These are phyloP conservation scores for Conistra vaccinii DNA, from an alignment of 2,888 invertebrate species.

Conservation along the genomic window DNA sequence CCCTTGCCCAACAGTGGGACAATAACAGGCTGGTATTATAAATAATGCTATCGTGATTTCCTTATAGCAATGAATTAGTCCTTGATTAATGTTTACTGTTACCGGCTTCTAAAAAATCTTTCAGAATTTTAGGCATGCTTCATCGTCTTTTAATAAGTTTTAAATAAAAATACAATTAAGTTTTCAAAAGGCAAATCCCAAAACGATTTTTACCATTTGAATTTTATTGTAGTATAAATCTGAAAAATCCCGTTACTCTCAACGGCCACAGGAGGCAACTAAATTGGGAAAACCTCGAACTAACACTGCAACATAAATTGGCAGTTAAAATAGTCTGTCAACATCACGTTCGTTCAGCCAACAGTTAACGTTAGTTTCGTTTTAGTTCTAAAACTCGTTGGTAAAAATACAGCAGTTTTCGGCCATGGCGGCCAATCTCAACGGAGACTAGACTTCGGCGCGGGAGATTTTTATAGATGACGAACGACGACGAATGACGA, in stretches of 20 bases:
- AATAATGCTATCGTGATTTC: neutral
- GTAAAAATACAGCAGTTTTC: neutral
- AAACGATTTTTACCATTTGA: neutral
- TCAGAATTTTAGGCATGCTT: neutral
- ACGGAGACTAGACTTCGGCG: too few species aligned
- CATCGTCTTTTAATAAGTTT: neutral
- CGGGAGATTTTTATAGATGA: too few species aligned
- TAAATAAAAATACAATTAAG: neutral
- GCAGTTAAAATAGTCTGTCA: conserved; percentile 37
- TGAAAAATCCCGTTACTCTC: neutral
- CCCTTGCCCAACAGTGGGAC: too few species aligned
- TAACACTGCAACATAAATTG: conserved; percentile 45
- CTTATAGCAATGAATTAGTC: neutral
- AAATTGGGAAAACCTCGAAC: conserved; percentile 17
- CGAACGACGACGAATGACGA: too few species aligned
- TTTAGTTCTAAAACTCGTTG: neutral
- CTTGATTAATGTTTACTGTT: too few species aligned
- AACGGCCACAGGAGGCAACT: neutral
- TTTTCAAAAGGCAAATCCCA: neutral
- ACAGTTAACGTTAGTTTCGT: conserved; percentile 22
- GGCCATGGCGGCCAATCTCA: too few species aligned
- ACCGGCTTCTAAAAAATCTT: neutral
- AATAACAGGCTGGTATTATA: too few species aligned
- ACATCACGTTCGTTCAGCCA: conserved; percentile 27
- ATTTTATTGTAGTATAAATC: neutral